phyloP scores from a whole-genome alignment of 2,888 invertebrate genomes.

The Lasioglossum leucozonium region DNA sequence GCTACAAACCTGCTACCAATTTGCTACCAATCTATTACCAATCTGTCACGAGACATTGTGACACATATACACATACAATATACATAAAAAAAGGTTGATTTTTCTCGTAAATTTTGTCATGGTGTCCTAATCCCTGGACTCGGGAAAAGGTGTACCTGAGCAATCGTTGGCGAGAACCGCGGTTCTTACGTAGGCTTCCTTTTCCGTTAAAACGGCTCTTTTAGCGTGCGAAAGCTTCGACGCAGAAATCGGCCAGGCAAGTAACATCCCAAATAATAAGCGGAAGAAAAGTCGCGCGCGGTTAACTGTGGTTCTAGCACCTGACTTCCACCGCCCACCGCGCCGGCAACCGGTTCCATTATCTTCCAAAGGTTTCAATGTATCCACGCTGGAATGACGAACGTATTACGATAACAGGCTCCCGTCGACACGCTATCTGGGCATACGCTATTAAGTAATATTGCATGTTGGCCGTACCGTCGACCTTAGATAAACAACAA shows the following conservation, averaged over 20 bases:
- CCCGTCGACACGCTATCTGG: conserved; percentile 16
- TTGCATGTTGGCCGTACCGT: conserved; percentile 34
- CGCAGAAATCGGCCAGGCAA: too few species aligned
- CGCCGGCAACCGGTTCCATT: conserved; percentile 47
- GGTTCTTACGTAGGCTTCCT: too few species aligned
- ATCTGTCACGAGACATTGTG: too few species aligned
- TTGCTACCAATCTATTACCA: too few species aligned
- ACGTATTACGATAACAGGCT: conserved; percentile 40
- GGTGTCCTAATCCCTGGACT: too few species aligned
- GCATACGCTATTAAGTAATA: conserved; percentile 48
- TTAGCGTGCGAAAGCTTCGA: conserved; percentile 46
- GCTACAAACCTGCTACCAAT: too few species aligned
- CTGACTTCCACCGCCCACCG: conserved; percentile 3
- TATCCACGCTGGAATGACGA: conserved; percentile 21
- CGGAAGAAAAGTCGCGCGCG: conserved; percentile 32
- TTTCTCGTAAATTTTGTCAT: too few species aligned
- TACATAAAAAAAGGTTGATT: too few species aligned
- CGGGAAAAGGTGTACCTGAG: too few species aligned
- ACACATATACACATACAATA: too few species aligned
- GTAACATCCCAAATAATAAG: conserved; percentile 29
- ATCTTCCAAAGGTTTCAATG: conserved; percentile 34
- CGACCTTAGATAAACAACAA: conserved; percentile 31
- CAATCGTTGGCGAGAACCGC: too few species aligned
- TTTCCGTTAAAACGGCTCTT: conserved; percentile 78
- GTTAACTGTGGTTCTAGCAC: conserved; percentile 54